Evolutionary conservation across 2,113 vertebrate genomes (phyloP).

Genomic region (Heterotilapia buettikoferi): DNA sequence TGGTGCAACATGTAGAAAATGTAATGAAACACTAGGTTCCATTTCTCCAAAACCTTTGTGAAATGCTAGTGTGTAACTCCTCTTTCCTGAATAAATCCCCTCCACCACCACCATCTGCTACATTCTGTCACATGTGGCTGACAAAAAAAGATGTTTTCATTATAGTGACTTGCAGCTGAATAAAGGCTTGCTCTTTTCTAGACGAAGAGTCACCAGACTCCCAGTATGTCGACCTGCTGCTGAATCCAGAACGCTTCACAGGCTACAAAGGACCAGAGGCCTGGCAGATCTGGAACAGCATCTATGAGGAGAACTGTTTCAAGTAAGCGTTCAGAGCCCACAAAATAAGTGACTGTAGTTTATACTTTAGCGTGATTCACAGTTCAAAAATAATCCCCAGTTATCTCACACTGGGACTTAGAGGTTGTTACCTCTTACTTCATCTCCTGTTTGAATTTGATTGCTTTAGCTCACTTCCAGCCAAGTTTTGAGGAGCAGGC

Average conservation of each 20-base stretch:
- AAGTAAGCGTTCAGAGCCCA: slow-evolving; percentile 76
- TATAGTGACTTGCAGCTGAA: not conserved
- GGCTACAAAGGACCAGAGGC: slow-evolving; percentile 87
- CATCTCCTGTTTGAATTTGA: not conserved
- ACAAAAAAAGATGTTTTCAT: not conserved
- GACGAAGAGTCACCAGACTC: slow-evolving; percentile 87
- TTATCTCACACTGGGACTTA: not conserved
- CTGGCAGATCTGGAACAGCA: slow-evolving; percentile 95
- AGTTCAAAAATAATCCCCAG: not conserved
- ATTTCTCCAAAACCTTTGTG: not conserved
- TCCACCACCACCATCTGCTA: not conserved
- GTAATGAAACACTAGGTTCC: not conserved
- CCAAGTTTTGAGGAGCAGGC: not conserved
- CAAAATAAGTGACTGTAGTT: not conserved
- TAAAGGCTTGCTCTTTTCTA: slow-evolving; percentile 25
- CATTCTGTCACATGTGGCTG: not conserved
- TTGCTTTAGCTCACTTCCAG: not conserved
- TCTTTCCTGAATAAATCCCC: not conserved
- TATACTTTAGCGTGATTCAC: not conserved
- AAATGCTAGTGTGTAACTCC: not conserved
- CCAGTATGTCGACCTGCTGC: slow-evolving; percentile 87
- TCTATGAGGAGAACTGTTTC: slow-evolving; percentile 97
- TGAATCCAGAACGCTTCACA: slow-evolving; percentile 92
- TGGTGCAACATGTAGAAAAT: not conserved
- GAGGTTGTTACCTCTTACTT: not conserved